Evolutionary conservation across 2,888 invertebrate species (phyloP).

Genomic region (Caenorhabditis uteleia): DNA sequence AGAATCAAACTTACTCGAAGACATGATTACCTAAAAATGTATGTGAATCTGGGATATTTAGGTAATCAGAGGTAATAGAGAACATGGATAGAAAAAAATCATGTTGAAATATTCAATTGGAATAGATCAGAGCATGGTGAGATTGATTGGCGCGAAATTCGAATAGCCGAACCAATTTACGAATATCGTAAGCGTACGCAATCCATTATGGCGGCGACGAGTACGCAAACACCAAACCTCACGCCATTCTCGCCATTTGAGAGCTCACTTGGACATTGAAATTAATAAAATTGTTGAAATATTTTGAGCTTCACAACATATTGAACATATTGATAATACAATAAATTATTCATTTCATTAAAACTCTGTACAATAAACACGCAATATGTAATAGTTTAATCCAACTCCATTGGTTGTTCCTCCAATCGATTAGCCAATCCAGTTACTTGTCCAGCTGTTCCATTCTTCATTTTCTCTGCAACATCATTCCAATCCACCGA

Average conservation of each 20-base stretch:
- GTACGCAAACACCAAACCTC: neutral
- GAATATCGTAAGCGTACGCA: too few relatives aligned
- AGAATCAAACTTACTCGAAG: constrained; percentile 29
- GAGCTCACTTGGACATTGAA: neutral
- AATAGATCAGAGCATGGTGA: neutral
- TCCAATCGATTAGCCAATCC: constrained; percentile 37
- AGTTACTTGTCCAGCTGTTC: constrained; percentile 28
- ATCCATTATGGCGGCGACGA: neutral
- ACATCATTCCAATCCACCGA: constrained; percentile 35
- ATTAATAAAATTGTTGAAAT: neutral
- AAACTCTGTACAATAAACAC: neutral
- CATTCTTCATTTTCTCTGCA: constrained; percentile 11
- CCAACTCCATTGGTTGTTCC: constrained; percentile 16
- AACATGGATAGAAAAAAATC: too few relatives aligned
- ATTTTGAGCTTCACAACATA: neutral
- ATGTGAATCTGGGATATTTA: neutral
- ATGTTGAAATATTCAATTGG: neutral
- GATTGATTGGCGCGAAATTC: neutral
- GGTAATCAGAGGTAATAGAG: too few relatives aligned
- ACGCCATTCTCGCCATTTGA: too few relatives aligned
- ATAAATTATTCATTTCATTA: neutral
- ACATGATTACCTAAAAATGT: constrained; percentile 20
- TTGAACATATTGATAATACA: neutral
- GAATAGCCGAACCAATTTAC: neutral
- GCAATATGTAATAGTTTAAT: constrained; percentile 2